Conservation (phyloP, 2,797 vertebrate genomes). For the Ctenosaura bakeri region DNA sequence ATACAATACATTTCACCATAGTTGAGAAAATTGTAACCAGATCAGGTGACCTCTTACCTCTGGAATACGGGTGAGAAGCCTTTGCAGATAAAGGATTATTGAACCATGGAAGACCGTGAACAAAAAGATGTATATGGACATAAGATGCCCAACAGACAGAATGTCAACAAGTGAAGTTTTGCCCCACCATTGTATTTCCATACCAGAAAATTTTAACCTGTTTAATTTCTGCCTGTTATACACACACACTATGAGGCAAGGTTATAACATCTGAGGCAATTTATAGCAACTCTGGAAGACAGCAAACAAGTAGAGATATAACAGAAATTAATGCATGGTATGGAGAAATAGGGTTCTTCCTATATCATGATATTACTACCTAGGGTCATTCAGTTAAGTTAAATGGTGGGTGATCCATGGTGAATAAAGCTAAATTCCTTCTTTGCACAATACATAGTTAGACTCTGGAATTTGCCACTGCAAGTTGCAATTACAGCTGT, state of each 20-base stretch:
- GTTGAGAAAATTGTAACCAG: too few relatives aligned
- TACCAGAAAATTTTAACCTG: neutral
- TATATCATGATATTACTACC: neutral
- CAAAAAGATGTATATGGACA: too few relatives aligned
- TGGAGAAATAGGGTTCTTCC: neutral
- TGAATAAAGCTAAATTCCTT: neutral
- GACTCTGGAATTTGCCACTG: too few relatives aligned
- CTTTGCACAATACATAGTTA: neutral
- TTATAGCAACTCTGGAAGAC: neutral
- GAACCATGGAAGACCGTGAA: too few relatives aligned
- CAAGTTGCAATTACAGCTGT: too few relatives aligned
- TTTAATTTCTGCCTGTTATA: neutral
- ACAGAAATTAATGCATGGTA: neutral
- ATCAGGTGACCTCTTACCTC: too few relatives aligned
- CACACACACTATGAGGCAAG: neutral
- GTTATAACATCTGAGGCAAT: neutral
- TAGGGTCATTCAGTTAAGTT: neutral
- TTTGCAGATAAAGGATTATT: too few relatives aligned
- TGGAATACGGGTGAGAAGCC: too few relatives aligned
- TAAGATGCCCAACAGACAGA: too few relatives aligned
- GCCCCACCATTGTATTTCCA: neutral
- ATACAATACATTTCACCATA: too few relatives aligned
- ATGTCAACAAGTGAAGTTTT: too few relatives aligned
- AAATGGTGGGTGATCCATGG: neutral
- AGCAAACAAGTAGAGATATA: neutral